Percentiles rank a stretch among this genome's conserved stretches.
These are phyloP conservation scores for Mionectes macconnelli DNA, from an alignment of 2,113 vertebrate species.

Conservation along the genomic window DNA sequence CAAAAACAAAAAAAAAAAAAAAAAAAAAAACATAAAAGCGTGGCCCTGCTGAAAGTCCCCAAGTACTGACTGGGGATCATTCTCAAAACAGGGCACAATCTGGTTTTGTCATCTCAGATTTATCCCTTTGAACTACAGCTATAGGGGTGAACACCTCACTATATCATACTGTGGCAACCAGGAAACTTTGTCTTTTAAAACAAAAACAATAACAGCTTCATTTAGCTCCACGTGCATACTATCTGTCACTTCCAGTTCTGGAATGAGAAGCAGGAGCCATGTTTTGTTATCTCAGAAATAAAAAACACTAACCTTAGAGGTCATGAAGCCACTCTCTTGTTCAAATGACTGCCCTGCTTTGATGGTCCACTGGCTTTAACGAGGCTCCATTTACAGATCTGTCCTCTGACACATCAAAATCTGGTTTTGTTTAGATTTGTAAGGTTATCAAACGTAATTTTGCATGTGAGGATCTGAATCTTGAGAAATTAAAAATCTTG, in stretches of 20 bases:
- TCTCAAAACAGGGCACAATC: background rate
- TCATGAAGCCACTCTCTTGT: background rate
- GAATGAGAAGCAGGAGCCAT: background rate
- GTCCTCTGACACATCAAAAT: background rate
- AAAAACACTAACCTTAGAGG: background rate
- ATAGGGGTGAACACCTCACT: background rate
- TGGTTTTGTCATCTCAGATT: background rate
- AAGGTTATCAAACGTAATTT: background rate
- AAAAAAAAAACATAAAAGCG: background rate
- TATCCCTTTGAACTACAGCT: background rate
- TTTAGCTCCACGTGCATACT: fast-evolving
- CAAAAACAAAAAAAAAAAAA: no score
- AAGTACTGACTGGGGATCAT: background rate
- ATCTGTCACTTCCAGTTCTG: background rate
- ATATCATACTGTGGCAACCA: background rate
- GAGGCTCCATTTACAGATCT: background rate
- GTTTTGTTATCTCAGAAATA: background rate
- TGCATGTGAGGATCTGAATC: background rate
- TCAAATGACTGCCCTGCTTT: background rate
- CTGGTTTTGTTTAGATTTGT: background rate
- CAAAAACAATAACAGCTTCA: background rate
- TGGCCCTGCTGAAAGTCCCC: background rate
- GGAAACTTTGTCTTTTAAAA: background rate
- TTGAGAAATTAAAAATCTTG: background rate
- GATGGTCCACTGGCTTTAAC: background rate